Conservation (phyloP, 2,797 vertebrate genomes). For the Pseudochaenichthys georgianus region DNA sequence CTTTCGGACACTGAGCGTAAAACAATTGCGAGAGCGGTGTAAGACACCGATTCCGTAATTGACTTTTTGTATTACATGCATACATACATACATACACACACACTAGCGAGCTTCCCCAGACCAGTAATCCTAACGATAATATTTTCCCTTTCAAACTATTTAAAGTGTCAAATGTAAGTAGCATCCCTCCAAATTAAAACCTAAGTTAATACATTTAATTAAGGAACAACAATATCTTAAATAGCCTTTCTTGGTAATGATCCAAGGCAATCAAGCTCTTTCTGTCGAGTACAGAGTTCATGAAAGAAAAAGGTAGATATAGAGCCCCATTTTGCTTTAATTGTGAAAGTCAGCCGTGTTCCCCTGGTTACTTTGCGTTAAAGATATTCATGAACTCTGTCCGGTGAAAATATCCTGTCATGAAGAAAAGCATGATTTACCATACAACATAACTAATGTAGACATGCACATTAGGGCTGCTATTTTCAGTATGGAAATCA, state of each 20-base stretch:
- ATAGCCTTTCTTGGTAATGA: background rate
- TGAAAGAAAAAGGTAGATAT: background rate
- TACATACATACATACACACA: too few relatives aligned
- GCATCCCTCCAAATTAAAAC: background rate
- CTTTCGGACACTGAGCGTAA: too few relatives aligned
- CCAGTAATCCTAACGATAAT: too few relatives aligned
- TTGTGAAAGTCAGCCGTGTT: constrained; percentile 1
- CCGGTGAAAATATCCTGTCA: background rate
- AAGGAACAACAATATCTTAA: background rate
- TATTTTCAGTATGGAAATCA: background rate
- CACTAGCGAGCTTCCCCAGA: too few relatives aligned
- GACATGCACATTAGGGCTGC: background rate
- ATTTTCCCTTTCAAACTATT: background rate
- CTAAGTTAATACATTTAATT: background rate
- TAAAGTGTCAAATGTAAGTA: background rate
- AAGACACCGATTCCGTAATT: too few relatives aligned
- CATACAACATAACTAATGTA: background rate
- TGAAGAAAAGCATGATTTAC: constrained; percentile 8
- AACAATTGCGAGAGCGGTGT: too few relatives aligned
- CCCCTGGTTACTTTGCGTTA: background rate
- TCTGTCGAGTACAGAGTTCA: background rate
- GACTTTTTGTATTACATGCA: too few relatives aligned
- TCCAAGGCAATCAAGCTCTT: background rate
- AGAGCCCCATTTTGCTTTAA: background rate
- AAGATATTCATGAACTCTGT: constrained; percentile 12